Conservation (phyloP, 1,140 invertebrate genomes). For the Drosophila ercepeae region DNA sequence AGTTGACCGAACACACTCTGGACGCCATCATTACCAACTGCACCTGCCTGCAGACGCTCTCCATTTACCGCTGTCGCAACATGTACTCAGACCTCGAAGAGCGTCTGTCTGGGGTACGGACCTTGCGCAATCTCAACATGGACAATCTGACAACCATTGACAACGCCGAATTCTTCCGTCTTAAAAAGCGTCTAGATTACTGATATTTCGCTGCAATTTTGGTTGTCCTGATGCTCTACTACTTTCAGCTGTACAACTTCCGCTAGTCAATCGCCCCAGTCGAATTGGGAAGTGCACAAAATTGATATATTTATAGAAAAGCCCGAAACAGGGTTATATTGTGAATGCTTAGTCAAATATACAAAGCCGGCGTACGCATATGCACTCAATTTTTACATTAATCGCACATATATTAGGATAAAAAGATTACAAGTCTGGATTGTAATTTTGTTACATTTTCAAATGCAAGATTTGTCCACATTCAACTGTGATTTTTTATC, state of each 20-base stretch:
- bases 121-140: slow-evolving; percentile 83
- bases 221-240: slow-evolving; percentile 75
- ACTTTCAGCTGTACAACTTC: slow-evolving; percentile 82
- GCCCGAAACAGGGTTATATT: slow-evolving; percentile 11
- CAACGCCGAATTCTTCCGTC: slow-evolving; percentile 72
- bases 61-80: slow-evolving; percentile 72
- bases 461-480: slow-evolving; percentile 18
- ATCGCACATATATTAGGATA: slow-evolving; percentile 4
- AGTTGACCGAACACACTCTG: slow-evolving; percentile 87
- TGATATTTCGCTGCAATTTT: slow-evolving; percentile 82
- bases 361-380: slow-evolving; percentile 3
- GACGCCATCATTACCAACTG: slow-evolving; percentile 86
- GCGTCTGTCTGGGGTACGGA: slow-evolving; percentile 84
- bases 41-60: slow-evolving; percentile 76
- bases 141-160: slow-evolving; percentile 75
- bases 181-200: slow-evolving; percentile 81
- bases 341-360: slow-evolving; percentile 33
- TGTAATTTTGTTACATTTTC: slow-evolving; percentile 16
- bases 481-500: slow-evolving; percentile 61
- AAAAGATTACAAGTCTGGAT: slow-evolving; percentile 23
- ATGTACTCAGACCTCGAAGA: slow-evolving; percentile 85
- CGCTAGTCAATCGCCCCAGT: slow-evolving; percentile 55
- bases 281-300: background rate
- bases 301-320: slow-evolving; percentile 2
- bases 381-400: slow-evolving; percentile 10